These are phyloP conservation scores for Tichodroma muraria DNA, from an alignment of 2,113 vertebrate species.

Conservation along the genomic window DNA sequence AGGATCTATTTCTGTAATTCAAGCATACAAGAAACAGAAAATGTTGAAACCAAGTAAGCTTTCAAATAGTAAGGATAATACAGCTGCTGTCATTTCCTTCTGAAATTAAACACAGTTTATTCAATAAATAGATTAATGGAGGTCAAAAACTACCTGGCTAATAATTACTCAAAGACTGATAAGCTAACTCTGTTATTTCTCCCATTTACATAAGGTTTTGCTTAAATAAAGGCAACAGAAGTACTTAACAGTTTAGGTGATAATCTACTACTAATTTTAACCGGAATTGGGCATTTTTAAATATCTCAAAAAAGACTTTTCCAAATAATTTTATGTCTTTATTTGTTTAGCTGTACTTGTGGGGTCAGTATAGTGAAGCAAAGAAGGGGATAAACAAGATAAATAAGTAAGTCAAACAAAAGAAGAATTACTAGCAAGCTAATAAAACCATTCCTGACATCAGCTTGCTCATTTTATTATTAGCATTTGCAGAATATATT, in stretches of 20 bases:
- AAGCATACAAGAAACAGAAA: conserved; percentile 21
- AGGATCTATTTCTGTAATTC: conserved; percentile 47
- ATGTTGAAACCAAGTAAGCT: conserved; percentile 27
- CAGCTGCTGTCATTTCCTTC: not conserved
- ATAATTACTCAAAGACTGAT: not conserved
- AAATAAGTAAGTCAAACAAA: not conserved
- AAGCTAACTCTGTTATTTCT: not conserved
- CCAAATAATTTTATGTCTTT: not conserved
- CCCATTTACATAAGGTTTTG: not conserved
- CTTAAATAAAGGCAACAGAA: not conserved
- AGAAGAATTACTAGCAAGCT: not conserved
- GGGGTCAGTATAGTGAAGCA: not conserved
- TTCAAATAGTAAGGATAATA: conserved; percentile 39
- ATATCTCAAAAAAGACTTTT: not conserved
- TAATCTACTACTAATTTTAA: not conserved
- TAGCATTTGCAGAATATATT: not conserved
- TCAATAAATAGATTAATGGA: not conserved
- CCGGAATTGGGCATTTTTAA: not conserved
- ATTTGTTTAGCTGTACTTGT: not conserved
- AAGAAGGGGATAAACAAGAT: not conserved
- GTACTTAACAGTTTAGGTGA: not conserved
- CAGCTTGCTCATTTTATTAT: fast-evolving
- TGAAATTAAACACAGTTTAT: not conserved
- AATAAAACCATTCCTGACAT: not conserved
- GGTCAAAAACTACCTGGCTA: not conserved